These are phyloP conservation scores for Agrochola lychnidis DNA, from an alignment of 2,888 invertebrate genomes.

Conservation along the genomic window DNA sequence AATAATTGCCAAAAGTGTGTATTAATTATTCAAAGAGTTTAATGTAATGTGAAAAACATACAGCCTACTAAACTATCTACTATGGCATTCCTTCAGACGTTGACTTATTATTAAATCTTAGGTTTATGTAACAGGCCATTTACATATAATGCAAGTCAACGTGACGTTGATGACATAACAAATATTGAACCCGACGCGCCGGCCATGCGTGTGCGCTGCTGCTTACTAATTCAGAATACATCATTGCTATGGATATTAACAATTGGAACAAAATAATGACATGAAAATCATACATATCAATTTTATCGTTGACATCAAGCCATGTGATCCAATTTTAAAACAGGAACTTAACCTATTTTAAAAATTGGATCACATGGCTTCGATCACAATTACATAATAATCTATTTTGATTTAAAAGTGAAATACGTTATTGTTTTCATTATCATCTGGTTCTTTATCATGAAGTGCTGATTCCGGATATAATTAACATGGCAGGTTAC, in stretches of 20 bases:
- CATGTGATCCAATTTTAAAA: background rate
- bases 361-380: no score
- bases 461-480: constrained; percentile 7
- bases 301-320: background rate
- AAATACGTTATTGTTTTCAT: background rate
- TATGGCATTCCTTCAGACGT: constrained; percentile 61
- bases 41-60: constrained; percentile 28
- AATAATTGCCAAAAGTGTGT: constrained; percentile 18
- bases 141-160: constrained; percentile 53
- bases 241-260: constrained; percentile 2
- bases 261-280: background rate
- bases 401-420: background rate
- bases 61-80: constrained; percentile 53
- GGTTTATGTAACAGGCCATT: constrained; percentile 59
- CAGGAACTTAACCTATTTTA: no score
- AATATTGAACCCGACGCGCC: constrained; percentile 34
- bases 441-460: background rate
- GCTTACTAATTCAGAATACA: constrained; percentile 28
- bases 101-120: constrained; percentile 55
- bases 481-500: constrained; percentile 20
- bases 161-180: constrained; percentile 49
- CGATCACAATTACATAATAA: no score
- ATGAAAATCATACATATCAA: background rate
- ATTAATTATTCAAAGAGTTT: background rate
- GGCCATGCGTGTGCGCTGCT: constrained; percentile 25